Conservation (phyloP, 1,140 invertebrate species). For the Ruditapes philippinarum region DNA sequence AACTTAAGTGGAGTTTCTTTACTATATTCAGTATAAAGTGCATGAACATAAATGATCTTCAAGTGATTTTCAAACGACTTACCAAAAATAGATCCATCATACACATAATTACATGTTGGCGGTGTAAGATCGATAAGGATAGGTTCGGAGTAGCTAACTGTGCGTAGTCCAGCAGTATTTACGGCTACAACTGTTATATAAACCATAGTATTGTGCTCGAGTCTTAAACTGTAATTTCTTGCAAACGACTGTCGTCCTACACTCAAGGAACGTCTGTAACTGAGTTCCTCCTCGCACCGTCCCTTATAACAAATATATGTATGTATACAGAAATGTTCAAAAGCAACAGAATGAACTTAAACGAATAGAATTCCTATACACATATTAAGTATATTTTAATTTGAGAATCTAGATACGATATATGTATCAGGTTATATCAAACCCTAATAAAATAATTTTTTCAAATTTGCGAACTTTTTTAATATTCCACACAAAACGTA, state of each 20-base stretch:
- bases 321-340: conserved; percentile 73
- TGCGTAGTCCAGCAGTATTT: conserved; percentile 75
- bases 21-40: no score
- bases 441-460: no score
- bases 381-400: no score
- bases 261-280: conserved; percentile 71
- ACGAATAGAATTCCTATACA: no score
- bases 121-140: conserved; percentile 75
- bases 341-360: no score
- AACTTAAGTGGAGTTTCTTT: no score
- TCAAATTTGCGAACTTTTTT: no score
- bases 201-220: conserved; percentile 70
- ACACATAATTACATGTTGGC: conserved; percentile 66
- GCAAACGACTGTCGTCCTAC: conserved; percentile 74
- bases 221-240: conserved; percentile 58
- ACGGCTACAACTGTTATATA: conserved; percentile 77
- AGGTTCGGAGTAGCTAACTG: conserved; percentile 70
- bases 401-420: no score
- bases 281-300: conserved; percentile 75
- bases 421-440: no score
- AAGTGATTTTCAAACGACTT: background rate
- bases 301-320: conserved; percentile 61
- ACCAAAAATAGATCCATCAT: conserved; percentile 70
- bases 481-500: no score
- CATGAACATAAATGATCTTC: no score